These are phyloP conservation scores for Poeciliopsis turneri DNA, from an alignment of 2,797 vertebrate species.

Conservation along the genomic window DNA sequence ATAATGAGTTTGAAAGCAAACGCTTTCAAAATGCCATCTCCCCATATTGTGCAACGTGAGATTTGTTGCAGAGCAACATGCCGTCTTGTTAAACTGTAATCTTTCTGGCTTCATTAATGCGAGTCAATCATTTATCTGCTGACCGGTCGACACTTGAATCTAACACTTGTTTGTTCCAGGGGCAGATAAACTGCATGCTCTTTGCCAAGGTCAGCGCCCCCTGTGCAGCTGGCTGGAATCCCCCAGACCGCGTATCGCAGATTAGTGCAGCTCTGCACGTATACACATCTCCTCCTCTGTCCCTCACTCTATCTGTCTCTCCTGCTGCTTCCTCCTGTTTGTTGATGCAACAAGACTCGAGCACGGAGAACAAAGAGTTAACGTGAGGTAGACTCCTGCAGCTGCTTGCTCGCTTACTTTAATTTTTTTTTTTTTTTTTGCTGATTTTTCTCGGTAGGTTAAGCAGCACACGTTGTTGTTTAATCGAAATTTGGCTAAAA, in stretches of 20 bases:
- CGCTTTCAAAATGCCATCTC: not conserved
- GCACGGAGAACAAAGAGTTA: constrained; percentile 45
- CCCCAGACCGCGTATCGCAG: constrained; percentile 66
- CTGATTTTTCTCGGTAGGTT: not conserved
- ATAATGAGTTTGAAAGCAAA: not conserved
- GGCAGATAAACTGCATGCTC: constrained; percentile 57
- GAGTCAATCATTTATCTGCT: constrained; percentile 42
- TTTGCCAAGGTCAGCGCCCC: constrained; percentile 78
- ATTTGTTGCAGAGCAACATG: not conserved
- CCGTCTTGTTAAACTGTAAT: constrained; percentile 2
- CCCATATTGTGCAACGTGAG: not conserved
- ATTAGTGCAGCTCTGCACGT: constrained; percentile 75
- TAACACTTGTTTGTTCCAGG: constrained; percentile 62
- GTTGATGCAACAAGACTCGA: constrained; percentile 53
- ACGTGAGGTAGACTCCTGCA: constrained; percentile 19
- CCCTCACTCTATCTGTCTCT: constrained; percentile 42
- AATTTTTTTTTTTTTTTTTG: not conserved
- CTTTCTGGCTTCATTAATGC: constrained; percentile 21
- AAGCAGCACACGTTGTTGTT: not conserved
- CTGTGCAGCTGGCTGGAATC: constrained; percentile 75
- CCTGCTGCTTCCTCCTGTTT: constrained; percentile 62
- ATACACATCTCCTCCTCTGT: constrained; percentile 56
- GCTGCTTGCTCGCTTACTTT: constrained; percentile 10
- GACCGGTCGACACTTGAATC: constrained; percentile 50
- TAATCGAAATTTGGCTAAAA: not conserved